A percentile compares a stretch with the other conserved stretches of the same genome.
Evolutionary conservation across 92 coral and sea anemone species (phyloP).

Genomic region (Actinostola sp.): DNA sequence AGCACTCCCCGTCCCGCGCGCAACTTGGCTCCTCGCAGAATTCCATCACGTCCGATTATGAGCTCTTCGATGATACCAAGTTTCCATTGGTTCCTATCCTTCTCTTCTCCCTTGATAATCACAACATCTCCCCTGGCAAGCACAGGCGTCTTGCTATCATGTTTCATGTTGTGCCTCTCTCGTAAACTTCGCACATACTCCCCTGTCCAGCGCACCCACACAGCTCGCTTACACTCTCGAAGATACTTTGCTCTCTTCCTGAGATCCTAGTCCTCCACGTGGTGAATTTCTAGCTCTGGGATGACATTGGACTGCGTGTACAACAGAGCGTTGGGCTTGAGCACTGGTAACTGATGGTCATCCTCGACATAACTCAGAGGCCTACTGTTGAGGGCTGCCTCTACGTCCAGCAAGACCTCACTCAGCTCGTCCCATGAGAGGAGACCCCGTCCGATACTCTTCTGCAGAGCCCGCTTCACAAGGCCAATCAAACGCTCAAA

Average conservation of each 20-base stretch:
- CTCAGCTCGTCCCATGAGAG: constrained; percentile 11
- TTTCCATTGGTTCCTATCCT: constrained; percentile 11
- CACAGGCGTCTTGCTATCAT: background rate
- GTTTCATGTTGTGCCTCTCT: background rate
- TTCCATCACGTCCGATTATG: constrained; percentile 9
- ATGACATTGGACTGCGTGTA: background rate
- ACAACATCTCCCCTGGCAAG: constrained; percentile 12
- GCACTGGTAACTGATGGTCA: constrained; percentile 9
- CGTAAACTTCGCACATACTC: constrained; percentile 15
- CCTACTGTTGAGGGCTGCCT: background rate
- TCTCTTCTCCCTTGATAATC: constrained; percentile 7
- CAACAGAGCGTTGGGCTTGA: constrained; percentile 17
- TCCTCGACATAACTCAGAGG: constrained; percentile 21
- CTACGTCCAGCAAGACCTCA: constrained; percentile 19
- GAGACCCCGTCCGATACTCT: constrained; percentile 40
- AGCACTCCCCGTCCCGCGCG: background rate
- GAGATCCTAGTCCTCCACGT: constrained; percentile 2
- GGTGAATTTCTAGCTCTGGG: constrained; percentile 17
- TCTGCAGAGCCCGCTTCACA: constrained; percentile 12
- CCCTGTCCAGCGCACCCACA: constrained; percentile 12
- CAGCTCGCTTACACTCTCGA: background rate
- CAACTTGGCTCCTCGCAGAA: constrained; percentile 8
- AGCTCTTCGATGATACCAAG: constrained; percentile 18
- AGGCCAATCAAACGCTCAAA: constrained; percentile 19
- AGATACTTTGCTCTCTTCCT: constrained; percentile 17